phyloP scores from a whole-genome alignment of 2,113 vertebrate species.

The Triplophysa rosa region DNA sequence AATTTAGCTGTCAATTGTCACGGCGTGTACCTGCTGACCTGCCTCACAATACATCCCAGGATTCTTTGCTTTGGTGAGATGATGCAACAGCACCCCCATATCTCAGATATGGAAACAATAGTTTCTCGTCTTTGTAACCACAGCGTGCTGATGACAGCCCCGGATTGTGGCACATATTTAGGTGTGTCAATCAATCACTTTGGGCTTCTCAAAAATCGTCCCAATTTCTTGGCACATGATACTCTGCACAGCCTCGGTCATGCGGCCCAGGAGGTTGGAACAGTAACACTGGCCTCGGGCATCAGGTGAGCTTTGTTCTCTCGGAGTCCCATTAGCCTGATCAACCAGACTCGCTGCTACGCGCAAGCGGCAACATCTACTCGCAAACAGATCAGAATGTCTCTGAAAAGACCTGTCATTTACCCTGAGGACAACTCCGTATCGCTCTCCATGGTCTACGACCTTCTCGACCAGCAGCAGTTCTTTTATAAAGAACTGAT shows the following conservation, averaged over 20 bases:
- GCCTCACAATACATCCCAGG: not conserved
- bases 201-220: constrained; percentile 27
- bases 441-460: constrained; percentile 63
- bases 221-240: constrained; percentile 7
- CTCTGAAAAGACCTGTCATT: constrained; percentile 60
- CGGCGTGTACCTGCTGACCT: not conserved
- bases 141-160: constrained; percentile 41
- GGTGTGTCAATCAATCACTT: constrained; percentile 21
- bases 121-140: constrained; percentile 40
- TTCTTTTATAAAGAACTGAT: constrained; percentile 69
- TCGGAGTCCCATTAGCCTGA: not conserved
- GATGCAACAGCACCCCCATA: not conserved
- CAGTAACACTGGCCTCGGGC: constrained; percentile 18
- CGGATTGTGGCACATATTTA: constrained; percentile 18
- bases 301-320: constrained; percentile 5
- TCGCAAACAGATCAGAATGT: constrained; percentile 54
- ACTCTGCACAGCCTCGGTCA: constrained; percentile 12
- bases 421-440: constrained; percentile 65
- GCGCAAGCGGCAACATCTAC: not conserved
- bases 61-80: constrained; percentile 5
- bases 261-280: constrained; percentile 32
- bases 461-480: constrained; percentile 73
- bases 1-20: constrained; percentile 25
- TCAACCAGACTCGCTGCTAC: not conserved
- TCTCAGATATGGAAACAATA: constrained; percentile 31